phyloP scores from a whole-genome alignment of 2,888 invertebrate genomes.

The Aphodius granarius region DNA sequence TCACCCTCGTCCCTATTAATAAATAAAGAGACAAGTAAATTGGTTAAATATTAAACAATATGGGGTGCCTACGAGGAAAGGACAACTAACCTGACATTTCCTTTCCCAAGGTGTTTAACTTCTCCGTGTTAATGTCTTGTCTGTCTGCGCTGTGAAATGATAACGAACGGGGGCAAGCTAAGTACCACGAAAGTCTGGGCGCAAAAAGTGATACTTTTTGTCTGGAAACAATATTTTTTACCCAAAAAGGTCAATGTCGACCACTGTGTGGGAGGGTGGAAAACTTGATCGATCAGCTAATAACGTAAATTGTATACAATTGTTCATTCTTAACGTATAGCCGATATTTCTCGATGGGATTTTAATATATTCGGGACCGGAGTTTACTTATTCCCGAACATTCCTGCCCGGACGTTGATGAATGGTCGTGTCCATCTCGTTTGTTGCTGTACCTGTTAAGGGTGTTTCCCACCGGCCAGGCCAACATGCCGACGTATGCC shows the following conservation, averaged over 20 bases:
- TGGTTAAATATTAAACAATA: background rate
- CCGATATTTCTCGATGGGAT: slow-evolving; percentile 10
- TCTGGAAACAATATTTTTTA: too few species aligned
- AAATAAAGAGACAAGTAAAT: background rate
- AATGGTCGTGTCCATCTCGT: slow-evolving; percentile 39
- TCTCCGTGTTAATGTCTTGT: too few species aligned
- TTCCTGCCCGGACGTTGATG: slow-evolving; percentile 38
- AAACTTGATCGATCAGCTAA: slow-evolving; percentile 9
- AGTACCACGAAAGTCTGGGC: too few species aligned
- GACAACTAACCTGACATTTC: background rate
- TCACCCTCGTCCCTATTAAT: background rate
- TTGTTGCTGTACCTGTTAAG: slow-evolving; percentile 38
- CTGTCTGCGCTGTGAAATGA: too few species aligned
- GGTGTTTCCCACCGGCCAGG: slow-evolving; percentile 33
- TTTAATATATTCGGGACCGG: slow-evolving; percentile 4
- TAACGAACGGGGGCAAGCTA: too few species aligned
- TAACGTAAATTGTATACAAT: background rate
- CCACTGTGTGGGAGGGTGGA: background rate
- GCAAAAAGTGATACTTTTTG: too few species aligned
- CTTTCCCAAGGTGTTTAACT: background rate
- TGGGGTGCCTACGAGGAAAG: background rate
- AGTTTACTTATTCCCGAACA: slow-evolving; percentile 23
- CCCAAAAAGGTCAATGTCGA: background rate
- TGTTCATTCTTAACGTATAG: slow-evolving; percentile 1
- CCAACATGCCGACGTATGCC: slow-evolving; percentile 24